A percentile compares a stretch with the other conserved stretches of the same genome.
Conservation (phyloP, 2,113 vertebrate genomes). For the Ophthalmolycus amberensis region DNA sequence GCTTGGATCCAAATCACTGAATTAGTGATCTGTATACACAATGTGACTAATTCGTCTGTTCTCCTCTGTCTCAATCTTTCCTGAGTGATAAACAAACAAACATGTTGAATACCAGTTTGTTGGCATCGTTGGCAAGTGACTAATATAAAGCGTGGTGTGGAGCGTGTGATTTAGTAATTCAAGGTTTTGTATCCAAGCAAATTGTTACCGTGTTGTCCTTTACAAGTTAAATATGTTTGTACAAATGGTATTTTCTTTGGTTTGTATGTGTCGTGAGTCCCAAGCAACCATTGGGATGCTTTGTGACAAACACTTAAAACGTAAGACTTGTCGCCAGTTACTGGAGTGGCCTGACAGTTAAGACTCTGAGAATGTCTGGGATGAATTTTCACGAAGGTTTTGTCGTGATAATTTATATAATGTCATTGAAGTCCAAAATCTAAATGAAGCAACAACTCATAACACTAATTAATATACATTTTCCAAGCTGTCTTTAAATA, state of each 20-base stretch:
- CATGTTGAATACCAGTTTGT: neutral
- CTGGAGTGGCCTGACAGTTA: slow-evolving; percentile 41
- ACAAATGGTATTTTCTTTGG: slow-evolving; percentile 71
- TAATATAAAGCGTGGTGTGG: neutral
- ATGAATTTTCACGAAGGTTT: slow-evolving; percentile 63
- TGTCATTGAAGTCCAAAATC: neutral
- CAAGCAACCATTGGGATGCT: slow-evolving; percentile 70
- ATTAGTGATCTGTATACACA: slow-evolving; percentile 22
- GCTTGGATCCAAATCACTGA: slow-evolving; percentile 56
- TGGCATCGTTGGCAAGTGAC: slow-evolving; percentile 2
- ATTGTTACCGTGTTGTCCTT: slow-evolving; percentile 49
- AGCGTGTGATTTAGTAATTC: slow-evolving; percentile 10
- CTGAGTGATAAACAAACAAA: neutral
- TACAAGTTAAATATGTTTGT: slow-evolving; percentile 59
- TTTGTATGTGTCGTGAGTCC: slow-evolving; percentile 73
- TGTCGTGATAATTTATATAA: neutral
- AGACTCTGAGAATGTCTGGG: slow-evolving; percentile 47
- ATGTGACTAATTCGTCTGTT: neutral
- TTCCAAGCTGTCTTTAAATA: slow-evolving; percentile 5
- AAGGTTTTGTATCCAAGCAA: slow-evolving; percentile 58
- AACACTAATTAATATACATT: neutral
- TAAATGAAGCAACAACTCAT: neutral
- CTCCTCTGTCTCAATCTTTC: neutral
- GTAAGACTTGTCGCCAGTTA: slow-evolving; percentile 60
- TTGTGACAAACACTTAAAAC: slow-evolving; percentile 66